phyloP scores from a whole-genome alignment of 2,888 invertebrate genomes.

The Diarsia dahlii region DNA sequence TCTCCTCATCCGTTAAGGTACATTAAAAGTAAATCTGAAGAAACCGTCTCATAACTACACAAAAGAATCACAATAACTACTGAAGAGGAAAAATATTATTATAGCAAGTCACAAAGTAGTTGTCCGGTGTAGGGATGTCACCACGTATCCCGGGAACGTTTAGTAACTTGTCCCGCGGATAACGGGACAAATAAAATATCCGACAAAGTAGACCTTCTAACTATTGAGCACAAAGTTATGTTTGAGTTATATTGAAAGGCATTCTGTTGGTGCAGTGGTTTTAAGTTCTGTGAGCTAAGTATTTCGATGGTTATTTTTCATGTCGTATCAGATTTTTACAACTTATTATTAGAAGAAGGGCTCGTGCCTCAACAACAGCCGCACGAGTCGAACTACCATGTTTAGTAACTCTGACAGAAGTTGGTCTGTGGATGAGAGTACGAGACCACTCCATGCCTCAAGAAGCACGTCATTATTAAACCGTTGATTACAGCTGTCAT shows the following conservation, averaged over 20 bases:
- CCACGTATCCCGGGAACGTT: conserved; percentile 48
- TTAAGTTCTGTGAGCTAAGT: not conserved
- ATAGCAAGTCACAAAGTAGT: conserved; percentile 32
- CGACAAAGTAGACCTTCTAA: conserved; percentile 25
- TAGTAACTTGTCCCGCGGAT: conserved; percentile 63
- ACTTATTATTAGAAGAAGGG: no score
- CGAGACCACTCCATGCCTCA: not conserved
- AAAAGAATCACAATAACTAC: conserved; percentile 28
- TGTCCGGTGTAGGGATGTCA: conserved; percentile 41
- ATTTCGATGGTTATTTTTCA: not conserved
- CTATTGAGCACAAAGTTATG: conserved; percentile 23
- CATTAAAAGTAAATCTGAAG: not conserved
- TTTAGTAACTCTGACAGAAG: not conserved
- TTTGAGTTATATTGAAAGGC: conserved; percentile 3
- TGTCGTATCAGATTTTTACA: not conserved
- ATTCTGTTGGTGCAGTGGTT: not conserved
- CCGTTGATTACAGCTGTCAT: not conserved
- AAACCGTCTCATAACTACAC: not conserved
- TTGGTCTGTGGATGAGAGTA: not conserved
- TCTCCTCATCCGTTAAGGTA: not conserved
- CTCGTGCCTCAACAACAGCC: not conserved
- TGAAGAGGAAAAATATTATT: conserved; percentile 42
- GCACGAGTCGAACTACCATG: not conserved
- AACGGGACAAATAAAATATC: conserved; percentile 65
- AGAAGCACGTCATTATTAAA: not conserved